phyloP scores from a whole-genome alignment of 2,888 invertebrate species.

The Cenopis cana region DNA sequence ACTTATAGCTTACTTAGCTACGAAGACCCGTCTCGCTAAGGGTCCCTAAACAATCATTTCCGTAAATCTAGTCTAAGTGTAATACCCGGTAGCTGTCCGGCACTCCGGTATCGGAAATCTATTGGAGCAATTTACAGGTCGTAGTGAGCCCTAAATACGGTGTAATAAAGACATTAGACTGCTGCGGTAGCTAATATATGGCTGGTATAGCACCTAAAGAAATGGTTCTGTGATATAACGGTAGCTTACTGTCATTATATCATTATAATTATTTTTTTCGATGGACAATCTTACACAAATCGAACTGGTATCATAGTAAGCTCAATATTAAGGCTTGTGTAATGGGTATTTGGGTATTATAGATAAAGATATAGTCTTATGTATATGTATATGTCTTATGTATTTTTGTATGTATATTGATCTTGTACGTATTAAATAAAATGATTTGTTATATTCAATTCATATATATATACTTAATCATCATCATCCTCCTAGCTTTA shows the following conservation, averaged over 20 bases:
- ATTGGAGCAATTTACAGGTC: slow-evolving; percentile 14
- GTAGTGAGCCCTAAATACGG: slow-evolving; percentile 15
- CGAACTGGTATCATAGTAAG: too few species aligned
- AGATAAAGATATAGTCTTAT: too few species aligned
- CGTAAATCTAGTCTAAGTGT: slow-evolving; percentile 26
- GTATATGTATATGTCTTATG: too few species aligned
- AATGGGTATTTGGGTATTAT: too few species aligned
- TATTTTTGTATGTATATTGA: too few species aligned
- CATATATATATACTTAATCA: too few species aligned
- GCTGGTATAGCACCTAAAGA: slow-evolving; percentile 1
- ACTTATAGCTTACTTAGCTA: not conserved
- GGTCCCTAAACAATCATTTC: slow-evolving; percentile 6
- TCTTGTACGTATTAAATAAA: too few species aligned
- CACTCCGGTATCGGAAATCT: slow-evolving; percentile 1
- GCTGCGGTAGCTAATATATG: slow-evolving; percentile 2
- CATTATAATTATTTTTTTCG: too few species aligned
- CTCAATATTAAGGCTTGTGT: too few species aligned
- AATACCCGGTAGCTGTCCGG: slow-evolving; percentile 28
- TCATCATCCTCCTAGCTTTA: too few species aligned
- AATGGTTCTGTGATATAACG: not conserved
- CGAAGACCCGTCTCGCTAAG: not conserved
- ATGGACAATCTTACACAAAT: too few species aligned
- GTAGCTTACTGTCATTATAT: not conserved
- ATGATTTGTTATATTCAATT: too few species aligned
- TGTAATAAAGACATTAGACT: slow-evolving; percentile 20